Conservation (phyloP, 2,797 vertebrate genomes). For the Gambusia yucatana region DNA sequence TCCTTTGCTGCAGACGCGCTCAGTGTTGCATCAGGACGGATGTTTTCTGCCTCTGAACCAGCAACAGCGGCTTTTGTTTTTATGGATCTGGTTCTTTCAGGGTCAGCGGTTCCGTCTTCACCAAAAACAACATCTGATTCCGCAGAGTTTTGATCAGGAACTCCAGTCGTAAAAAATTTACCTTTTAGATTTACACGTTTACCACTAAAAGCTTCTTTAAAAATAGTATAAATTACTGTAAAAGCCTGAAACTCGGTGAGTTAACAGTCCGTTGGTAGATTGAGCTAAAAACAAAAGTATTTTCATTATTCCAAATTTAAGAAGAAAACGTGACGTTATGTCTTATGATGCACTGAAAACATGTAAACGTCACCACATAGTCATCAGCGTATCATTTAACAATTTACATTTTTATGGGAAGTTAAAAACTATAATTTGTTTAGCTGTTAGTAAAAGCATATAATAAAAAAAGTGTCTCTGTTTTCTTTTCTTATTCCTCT, state of each 20-base stretch:
- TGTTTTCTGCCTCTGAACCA: conserved; percentile 26
- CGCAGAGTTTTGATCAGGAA: conserved; percentile 56
- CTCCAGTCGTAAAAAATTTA: conserved; percentile 72
- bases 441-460: not conserved
- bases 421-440: not conserved
- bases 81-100: conserved; percentile 30
- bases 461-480: not conserved
- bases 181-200: conserved; percentile 12
- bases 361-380: not conserved
- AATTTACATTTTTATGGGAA: not conserved
- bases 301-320: not conserved
- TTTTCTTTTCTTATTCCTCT: no score
- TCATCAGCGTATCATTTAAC: not conserved
- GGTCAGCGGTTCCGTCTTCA: conserved; percentile 23
- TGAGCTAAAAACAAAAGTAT: not conserved
- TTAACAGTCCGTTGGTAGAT: not conserved
- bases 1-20: conserved; percentile 36
- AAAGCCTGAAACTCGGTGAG: not conserved
- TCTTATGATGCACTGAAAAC: not conserved
- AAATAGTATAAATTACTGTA: not conserved
- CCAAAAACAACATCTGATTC: conserved; percentile 50
- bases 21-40: conserved; percentile 21
- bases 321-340: not conserved
- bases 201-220: conserved; percentile 30
- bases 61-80: conserved; percentile 48